phyloP scores from a whole-genome alignment of 2,797 vertebrate species.

The Morus bassanus region DNA sequence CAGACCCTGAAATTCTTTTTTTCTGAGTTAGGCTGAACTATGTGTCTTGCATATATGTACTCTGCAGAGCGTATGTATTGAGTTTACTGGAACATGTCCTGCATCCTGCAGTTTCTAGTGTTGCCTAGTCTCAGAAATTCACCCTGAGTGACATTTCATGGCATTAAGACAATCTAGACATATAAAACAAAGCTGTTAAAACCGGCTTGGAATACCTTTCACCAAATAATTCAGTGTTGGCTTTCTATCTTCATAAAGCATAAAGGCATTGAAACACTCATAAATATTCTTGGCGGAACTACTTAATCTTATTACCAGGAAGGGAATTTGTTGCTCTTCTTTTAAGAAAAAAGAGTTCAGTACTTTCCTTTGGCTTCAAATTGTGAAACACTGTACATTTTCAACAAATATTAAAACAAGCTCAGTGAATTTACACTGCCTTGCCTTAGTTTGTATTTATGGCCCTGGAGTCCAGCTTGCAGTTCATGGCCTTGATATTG shows the following conservation, averaged over 20 bases:
- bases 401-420: neutral
- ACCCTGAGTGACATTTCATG: neutral
- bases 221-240: neutral
- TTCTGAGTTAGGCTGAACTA: neutral
- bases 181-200: neutral
- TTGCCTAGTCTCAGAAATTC: neutral
- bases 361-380: neutral
- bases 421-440: neutral
- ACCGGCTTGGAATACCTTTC: neutral
- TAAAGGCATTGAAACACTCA: neutral
- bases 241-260: neutral
- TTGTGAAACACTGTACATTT: fast-evolving
- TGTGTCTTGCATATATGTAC: neutral
- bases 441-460: neutral
- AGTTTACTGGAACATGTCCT: neutral
- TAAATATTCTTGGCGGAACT: neutral
- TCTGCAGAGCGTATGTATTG: neutral
- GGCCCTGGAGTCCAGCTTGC: neutral
- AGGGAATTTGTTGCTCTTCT: neutral
- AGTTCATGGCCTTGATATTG: neutral
- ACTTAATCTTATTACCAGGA: neutral
- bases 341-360: neutral
- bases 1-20: neutral
- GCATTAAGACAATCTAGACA: neutral
- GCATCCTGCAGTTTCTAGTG: neutral